Conservation (phyloP, 1,140 invertebrate genomes). For the Aphidius gifuensis region DNA sequence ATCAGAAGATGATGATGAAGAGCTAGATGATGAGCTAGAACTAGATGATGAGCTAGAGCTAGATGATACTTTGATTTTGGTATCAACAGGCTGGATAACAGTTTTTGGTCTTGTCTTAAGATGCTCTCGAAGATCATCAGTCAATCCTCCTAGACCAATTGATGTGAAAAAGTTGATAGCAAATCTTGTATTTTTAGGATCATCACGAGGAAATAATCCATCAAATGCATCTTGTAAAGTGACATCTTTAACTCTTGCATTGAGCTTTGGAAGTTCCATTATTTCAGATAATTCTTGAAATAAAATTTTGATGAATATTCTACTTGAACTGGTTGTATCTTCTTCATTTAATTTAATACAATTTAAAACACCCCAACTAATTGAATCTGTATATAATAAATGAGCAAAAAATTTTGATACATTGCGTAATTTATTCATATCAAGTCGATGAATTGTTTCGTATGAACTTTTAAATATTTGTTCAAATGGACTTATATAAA, state of each 20-base stretch:
- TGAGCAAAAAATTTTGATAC: slow-evolving; percentile 98
- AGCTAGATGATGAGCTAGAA: slow-evolving; percentile 11
- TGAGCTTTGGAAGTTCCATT: slow-evolving; percentile 90
- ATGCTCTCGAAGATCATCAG: slow-evolving; percentile 89
- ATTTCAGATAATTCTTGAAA: slow-evolving; percentile 96
- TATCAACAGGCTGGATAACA: slow-evolving; percentile 20
- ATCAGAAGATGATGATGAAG: slow-evolving; percentile 27
- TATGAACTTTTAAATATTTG: slow-evolving; percentile 96
- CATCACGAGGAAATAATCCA: slow-evolving; percentile 92
- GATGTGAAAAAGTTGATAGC: slow-evolving; percentile 99
- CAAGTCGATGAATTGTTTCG: slow-evolving; percentile 87
- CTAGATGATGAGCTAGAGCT: slow-evolving; percentile 19
- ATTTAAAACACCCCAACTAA: slow-evolving; percentile 86
- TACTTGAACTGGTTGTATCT: slow-evolving; percentile 93
- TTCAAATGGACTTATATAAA: slow-evolving; percentile 90
- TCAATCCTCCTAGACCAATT: slow-evolving; percentile 94
- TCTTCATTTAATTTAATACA: slow-evolving; percentile 93
- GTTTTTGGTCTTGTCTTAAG: slow-evolving; percentile 64
- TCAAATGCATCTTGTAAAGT: slow-evolving; percentile 83
- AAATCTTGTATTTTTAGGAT: slow-evolving; percentile 95
- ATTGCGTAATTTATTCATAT: slow-evolving; percentile 96
- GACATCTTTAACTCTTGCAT: slow-evolving; percentile 84
- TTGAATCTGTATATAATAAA: slow-evolving; percentile 93
- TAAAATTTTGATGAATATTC: slow-evolving; percentile 97
- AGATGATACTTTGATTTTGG: slow-evolving; percentile 9